Evolutionary conservation across 2,797 vertebrate species (phyloP).

Genomic region (Philypnodon macrostomus): DNA sequence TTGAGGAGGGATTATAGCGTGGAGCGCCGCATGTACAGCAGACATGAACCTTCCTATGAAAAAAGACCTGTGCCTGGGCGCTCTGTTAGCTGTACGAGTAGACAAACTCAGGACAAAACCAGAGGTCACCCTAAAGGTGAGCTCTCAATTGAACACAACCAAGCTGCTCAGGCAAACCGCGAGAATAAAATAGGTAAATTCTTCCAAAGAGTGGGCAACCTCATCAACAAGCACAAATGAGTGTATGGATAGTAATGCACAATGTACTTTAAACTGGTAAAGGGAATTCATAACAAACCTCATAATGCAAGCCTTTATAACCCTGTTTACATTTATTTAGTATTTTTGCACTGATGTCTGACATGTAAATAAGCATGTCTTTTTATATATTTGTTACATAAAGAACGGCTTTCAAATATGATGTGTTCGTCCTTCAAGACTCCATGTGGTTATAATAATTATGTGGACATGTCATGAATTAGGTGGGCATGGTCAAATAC

Average conservation of each 20-base stretch:
- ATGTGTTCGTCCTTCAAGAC: neutral
- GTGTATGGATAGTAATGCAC: neutral
- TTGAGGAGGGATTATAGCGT: constrained; percentile 59
- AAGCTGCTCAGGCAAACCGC: constrained; percentile 72
- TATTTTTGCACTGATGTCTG: constrained; percentile 26
- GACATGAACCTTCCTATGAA: constrained; percentile 85
- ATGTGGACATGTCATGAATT: too few species aligned
- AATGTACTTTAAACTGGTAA: constrained; percentile 9
- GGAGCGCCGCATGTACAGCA: constrained; percentile 82
- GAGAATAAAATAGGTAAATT: constrained; percentile 93
- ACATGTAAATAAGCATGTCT: constrained; percentile 7
- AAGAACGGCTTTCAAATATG: too few species aligned
- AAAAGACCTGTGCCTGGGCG: constrained; percentile 51
- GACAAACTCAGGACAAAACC: constrained; percentile 69
- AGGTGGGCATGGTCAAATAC: neutral
- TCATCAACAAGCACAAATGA: constrained; percentile 87
- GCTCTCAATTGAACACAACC: constrained; percentile 54
- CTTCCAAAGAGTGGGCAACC: constrained; percentile 87
- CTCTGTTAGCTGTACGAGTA: constrained; percentile 19
- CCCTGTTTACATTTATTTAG: constrained; percentile 35
- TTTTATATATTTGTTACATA: too few species aligned
- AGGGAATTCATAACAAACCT: constrained; percentile 11
- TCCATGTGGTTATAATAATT: too few species aligned
- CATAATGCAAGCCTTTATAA: constrained; percentile 2
- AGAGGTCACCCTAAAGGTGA: constrained; percentile 70